These are phyloP conservation scores for Morus bassanus DNA, from an alignment of 2,797 vertebrate species.

Conservation along the genomic window DNA sequence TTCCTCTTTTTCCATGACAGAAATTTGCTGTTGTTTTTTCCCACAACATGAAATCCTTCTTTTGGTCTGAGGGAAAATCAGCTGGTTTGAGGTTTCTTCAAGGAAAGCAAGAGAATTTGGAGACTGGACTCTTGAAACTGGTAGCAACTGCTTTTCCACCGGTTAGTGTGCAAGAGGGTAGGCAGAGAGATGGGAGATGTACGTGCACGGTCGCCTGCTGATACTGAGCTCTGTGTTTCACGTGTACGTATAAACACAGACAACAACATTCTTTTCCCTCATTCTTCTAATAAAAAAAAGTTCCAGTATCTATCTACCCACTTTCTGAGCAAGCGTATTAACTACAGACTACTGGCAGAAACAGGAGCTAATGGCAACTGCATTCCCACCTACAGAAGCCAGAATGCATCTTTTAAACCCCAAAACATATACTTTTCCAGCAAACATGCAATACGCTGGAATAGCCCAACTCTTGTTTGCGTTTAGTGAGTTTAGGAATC, in stretches of 20 bases:
- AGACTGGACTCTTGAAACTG: not conserved
- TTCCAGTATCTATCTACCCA: not conserved
- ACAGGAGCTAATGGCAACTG: not conserved
- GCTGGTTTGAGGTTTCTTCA: not conserved
- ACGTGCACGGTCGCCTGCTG: not conserved
- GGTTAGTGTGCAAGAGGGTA: not conserved
- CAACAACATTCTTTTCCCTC: not conserved
- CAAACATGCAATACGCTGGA: not conserved
- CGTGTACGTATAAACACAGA: not conserved
- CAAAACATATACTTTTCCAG: not conserved
- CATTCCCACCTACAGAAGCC: not conserved
- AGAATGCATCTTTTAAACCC: not conserved
- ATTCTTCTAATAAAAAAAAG: not conserved
- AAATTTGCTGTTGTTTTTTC: not conserved
- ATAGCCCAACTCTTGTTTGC: not conserved
- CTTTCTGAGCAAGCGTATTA: not conserved
- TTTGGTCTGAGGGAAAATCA: not conserved
- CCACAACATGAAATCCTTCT: not conserved
- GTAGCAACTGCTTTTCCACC: not conserved
- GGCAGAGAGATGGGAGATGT: not conserved
- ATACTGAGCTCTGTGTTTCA: not conserved
- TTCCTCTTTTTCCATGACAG: not conserved
- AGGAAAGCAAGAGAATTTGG: not conserved
- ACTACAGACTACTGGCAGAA: not conserved
- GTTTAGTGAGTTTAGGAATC: not conserved